Evolutionary conservation across 1,140 invertebrate genomes (phyloP).

Genomic region (Agraylea sexmaculata): DNA sequence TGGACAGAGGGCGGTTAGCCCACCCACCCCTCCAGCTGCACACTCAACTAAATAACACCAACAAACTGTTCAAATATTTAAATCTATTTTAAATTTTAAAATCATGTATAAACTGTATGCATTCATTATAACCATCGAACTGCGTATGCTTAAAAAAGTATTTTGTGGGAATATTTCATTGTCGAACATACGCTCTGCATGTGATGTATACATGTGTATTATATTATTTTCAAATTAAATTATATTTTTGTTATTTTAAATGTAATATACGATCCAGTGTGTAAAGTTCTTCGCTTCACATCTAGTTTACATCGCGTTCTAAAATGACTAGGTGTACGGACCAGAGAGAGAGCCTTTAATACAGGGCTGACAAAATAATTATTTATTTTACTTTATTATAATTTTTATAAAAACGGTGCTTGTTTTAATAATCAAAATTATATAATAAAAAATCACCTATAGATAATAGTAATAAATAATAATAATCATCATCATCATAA

Average conservation of each 20-base stretch:
- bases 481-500: too few species aligned
- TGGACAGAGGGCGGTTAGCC: too few species aligned
- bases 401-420: not conserved
- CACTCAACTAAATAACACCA: too few species aligned
- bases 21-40: too few species aligned
- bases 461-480: too few species aligned
- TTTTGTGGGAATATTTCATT: not conserved
- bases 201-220: not conserved
- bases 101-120: not conserved
- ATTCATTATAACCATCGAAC: not conserved
- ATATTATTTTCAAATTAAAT: not conserved
- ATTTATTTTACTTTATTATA: not conserved
- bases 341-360: too few species aligned
- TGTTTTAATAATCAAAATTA: too few species aligned
- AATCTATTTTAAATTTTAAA: too few species aligned
- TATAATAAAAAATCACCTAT: too few species aligned
- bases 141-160: not conserved
- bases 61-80: too few species aligned
- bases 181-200: not conserved
- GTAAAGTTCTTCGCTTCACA: slow-evolving; percentile 15
- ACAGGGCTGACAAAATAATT: not conserved
- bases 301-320: slow-evolving; percentile 22
- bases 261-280: slow-evolving; percentile 7
- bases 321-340: slow-evolving; percentile 20
- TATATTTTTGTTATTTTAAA: not conserved